Evolutionary conservation across 2,888 invertebrate species (phyloP), one percentile per base, ranked within the genome.

Genomic region (Ochropleura leucogaster): DNA sequence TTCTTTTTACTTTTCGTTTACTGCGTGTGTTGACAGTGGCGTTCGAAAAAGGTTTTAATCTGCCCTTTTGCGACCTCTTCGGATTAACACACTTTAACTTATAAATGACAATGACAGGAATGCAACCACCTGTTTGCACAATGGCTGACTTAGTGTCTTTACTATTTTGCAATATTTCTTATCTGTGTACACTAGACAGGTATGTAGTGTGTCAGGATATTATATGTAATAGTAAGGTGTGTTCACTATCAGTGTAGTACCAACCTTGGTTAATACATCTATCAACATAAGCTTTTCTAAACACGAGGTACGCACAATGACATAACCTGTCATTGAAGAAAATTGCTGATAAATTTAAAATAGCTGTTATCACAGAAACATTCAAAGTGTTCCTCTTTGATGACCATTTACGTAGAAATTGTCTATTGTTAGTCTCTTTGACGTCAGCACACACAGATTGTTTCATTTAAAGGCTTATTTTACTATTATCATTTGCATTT

Each of bases 391-490:
- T 72, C n/a, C 62, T 66, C 42, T 51, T 63, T 80, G 72, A 85
- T 83, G 74, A 47, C 49, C 67, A 51, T 68, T 85, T 84, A 68
- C 70, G 73, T 74, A 83, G 69, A 86, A 85, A 82, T 80, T 82
- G 67, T 77, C 83, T 88, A 86, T 83, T 88, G 73, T 87, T 87
- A 71, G 82, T 16, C 0, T 67, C 72, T 87, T 20, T 62, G 85
- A 88, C 88, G 89, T 88, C 86, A 87, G 78, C 74, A 68, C 65
- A 79, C 77, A 79, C 64, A 80, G 66, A 77, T 72, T 72, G 55
- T 20, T 72, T 74, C 74, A 77, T 79, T 74, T 63, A 68, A 68
- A 79, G 78, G 51, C 69, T 42, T 59, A 64, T 63, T 64, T 65
- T 49, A 64, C 42, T 30, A 30, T 30, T 30, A 30, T 30, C 3